Evolutionary conservation across 2,888 invertebrate species (phyloP).

Genomic region (Ormyrus nitidulus): DNA sequence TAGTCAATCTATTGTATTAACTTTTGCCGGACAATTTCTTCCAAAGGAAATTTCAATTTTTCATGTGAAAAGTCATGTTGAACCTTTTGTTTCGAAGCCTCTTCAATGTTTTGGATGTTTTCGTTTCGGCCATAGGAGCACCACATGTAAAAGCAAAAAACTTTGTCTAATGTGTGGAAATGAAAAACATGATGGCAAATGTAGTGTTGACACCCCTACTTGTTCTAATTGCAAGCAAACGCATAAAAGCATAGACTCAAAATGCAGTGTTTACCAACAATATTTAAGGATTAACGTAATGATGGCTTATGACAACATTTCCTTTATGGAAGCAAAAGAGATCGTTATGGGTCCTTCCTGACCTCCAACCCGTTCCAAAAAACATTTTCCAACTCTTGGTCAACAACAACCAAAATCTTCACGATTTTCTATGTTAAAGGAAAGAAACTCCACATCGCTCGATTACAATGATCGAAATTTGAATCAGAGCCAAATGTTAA

Average conservation of each 20-base stretch:
- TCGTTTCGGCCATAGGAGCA: neutral
- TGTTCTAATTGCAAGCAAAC: neutral
- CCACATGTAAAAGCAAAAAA: slow-evolving; percentile 1
- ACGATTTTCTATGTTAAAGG: neutral
- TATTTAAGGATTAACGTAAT: neutral
- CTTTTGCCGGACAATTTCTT: neutral
- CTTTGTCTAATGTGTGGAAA: neutral
- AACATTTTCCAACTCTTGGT: neutral
- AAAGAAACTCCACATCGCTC: neutral
- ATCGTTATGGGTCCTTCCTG: neutral
- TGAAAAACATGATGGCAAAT: neutral
- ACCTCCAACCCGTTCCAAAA: neutral
- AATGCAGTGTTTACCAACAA: neutral
- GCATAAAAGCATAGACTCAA: neutral
- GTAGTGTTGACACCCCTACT: neutral
- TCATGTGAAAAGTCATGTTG: neutral
- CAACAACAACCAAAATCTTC: neutral
- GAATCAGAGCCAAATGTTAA: neutral
- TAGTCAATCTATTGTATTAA: neutral
- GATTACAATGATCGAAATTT: neutral
- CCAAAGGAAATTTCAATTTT: neutral
- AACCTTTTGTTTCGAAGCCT: neutral
- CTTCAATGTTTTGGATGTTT: neutral
- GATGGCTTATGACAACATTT: slow-evolving; percentile 12
- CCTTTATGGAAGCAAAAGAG: neutral